phyloP scores from a whole-genome alignment of 2,888 invertebrate species.

The Entomobrya multifasciata region DNA sequence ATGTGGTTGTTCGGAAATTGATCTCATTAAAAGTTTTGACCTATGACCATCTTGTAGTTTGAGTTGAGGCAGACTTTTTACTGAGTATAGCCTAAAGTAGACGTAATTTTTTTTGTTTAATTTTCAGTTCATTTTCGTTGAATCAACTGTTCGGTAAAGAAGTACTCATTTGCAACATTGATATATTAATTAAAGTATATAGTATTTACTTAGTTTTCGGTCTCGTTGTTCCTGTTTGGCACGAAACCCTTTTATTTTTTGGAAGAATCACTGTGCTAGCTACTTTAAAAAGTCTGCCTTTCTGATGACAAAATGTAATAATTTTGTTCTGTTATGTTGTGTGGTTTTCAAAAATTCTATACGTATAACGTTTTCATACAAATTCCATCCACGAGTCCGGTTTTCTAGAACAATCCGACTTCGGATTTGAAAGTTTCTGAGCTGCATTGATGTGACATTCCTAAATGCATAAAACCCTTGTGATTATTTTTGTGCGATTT shows the following conservation, averaged over 20 bases:
- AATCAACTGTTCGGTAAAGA: too few species aligned
- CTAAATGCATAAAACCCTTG: too few species aligned
- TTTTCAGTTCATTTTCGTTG: too few species aligned
- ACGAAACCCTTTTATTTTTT: constrained; percentile 3
- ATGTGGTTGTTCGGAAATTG: constrained; percentile 8
- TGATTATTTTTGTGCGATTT: too few species aligned
- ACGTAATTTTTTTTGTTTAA: too few species aligned
- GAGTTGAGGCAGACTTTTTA: constrained; percentile 3
- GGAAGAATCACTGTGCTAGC: constrained; percentile 46
- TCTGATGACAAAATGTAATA: constrained; percentile 18
- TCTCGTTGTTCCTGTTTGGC: too few species aligned
- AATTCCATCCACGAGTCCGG: constrained; percentile 54
- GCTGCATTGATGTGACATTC: too few species aligned
- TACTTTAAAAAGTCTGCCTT: constrained; percentile 13
- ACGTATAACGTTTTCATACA: constrained; percentile 36
- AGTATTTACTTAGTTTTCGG: too few species aligned
- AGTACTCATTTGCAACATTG: too few species aligned
- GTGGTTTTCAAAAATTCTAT: neutral
- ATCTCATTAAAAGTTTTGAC: neutral
- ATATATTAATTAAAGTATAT: too few species aligned
- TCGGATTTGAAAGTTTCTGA: too few species aligned
- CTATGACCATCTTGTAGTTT: neutral
- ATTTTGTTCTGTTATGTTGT: too few species aligned
- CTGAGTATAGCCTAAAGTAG: neutral
- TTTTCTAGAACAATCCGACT: neutral